These are phyloP conservation scores for Noctua fimbriata DNA, from an alignment of 2,888 invertebrate species.

Conservation along the genomic window DNA sequence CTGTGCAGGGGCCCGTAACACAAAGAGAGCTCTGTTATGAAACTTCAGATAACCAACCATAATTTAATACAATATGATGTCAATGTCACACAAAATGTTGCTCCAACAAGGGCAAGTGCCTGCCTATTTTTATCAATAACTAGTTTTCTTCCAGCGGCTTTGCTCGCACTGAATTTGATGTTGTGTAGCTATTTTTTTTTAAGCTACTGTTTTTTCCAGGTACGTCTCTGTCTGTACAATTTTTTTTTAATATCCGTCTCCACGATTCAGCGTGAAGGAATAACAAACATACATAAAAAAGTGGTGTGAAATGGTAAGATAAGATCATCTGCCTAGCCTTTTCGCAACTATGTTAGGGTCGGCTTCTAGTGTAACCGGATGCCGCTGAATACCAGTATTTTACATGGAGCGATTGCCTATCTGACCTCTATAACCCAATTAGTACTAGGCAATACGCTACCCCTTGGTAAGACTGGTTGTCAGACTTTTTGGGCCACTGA, in stretches of 20 bases:
- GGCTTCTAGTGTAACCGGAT: too few relatives aligned
- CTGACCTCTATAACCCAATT: too few relatives aligned
- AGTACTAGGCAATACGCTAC: too few relatives aligned
- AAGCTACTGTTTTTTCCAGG: neutral
- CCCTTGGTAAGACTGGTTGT: too few relatives aligned
- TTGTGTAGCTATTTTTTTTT: neutral
- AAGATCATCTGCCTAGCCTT: neutral
- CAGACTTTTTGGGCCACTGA: too few relatives aligned
- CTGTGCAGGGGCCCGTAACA: slow-evolving; percentile 62
- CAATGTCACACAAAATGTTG: slow-evolving; percentile 56
- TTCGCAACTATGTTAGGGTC: too few relatives aligned
- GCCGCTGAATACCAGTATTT: too few relatives aligned
- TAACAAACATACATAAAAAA: neutral
- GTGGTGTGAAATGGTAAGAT: neutral
- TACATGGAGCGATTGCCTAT: too few relatives aligned
- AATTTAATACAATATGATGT: slow-evolving; percentile 57
- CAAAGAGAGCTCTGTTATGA: slow-evolving; percentile 52
- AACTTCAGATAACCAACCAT: slow-evolving; percentile 37
- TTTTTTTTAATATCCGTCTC: neutral
- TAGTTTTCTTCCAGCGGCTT: neutral
- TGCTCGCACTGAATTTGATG: neutral
- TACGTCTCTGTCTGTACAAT: neutral
- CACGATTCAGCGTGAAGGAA: neutral
- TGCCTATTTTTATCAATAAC: neutral
- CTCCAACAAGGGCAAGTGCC: slow-evolving; percentile 64